Conservation (phyloP, 35 echinoderm and acorn worm genomes). For the Holothuria glaberrima region DNA sequence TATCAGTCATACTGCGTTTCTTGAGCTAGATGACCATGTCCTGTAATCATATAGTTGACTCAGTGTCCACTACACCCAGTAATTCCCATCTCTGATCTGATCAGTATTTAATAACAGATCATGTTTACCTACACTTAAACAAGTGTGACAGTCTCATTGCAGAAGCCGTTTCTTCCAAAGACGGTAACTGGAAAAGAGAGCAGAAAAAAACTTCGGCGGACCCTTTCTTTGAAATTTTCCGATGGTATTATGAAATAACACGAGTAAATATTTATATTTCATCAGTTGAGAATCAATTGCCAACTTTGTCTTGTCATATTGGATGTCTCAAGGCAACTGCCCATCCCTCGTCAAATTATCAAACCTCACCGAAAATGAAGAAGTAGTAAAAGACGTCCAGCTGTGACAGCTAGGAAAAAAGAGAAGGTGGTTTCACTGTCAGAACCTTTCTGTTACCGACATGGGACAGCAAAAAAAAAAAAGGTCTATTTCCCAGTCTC, state of each 20-base stretch:
- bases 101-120: too few species aligned
- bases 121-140: too few species aligned
- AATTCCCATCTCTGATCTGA: too few species aligned
- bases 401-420: conserved; percentile 10
- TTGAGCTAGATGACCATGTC: too few species aligned
- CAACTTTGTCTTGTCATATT: conserved; percentile 39
- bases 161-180: too few species aligned
- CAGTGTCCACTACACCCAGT: too few species aligned
- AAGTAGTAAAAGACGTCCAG: conserved; percentile 5
- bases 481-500: too few species aligned
- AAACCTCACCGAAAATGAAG: background rate
- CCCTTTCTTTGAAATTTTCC: conserved; percentile 50
- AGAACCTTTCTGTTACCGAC: conserved; percentile 30
- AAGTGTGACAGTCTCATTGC: too few species aligned
- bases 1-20: too few species aligned
- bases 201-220: too few species aligned
- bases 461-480: background rate
- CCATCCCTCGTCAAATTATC: conserved; percentile 19
- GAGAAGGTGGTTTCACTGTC: conserved; percentile 7
- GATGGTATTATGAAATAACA: conserved; percentile 55
- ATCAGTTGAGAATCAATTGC: conserved; percentile 41
- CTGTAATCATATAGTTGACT: too few species aligned
- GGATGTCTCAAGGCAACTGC: conserved; percentile 29
- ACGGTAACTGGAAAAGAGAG: too few species aligned
- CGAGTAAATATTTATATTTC: conserved; percentile 61